A percentile compares a stretch with the other conserved stretches of the same genome.
Conservation (phyloP, 2,797 vertebrate species). For the Chromis chromis region DNA sequence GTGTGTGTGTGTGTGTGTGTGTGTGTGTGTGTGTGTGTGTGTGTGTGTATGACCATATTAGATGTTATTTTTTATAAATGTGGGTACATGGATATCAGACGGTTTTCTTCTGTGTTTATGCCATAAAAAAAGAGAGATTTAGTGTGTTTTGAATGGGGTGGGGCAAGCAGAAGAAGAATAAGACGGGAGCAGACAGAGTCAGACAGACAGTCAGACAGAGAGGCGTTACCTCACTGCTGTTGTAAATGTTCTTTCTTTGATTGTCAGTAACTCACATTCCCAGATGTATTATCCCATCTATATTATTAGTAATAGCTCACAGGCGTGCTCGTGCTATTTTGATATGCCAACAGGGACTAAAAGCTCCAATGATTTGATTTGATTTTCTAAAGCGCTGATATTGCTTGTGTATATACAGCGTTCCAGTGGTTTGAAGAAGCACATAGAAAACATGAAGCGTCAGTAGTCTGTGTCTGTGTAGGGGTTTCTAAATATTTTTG, state of each 20-base stretch:
- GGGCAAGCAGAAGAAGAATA: constrained; percentile 17
- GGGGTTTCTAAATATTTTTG: not conserved
- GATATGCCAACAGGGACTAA: constrained; percentile 26
- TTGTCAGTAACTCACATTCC: constrained; percentile 44
- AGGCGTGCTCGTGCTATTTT: constrained; percentile 34
- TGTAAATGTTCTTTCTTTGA: constrained; percentile 44
- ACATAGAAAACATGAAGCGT: not conserved
- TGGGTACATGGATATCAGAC: not conserved
- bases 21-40: too few relatives aligned
- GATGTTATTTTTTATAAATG: not conserved
- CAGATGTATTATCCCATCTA: constrained; percentile 42
- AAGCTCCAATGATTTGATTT: constrained; percentile 28
- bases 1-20: too few relatives aligned
- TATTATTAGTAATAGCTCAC: constrained; percentile 55
- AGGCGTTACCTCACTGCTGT: constrained; percentile 49
- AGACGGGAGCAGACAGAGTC: constrained; percentile 37
- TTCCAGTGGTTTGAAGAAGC: constrained; percentile 1
- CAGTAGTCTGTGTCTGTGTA: not conserved
- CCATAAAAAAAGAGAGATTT: not conserved
- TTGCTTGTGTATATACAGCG: constrained; percentile 13
- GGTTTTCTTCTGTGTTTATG: constrained; percentile 7
- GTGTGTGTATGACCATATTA: too few relatives aligned
- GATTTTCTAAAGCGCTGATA: constrained; percentile 8
- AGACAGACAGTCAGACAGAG: constrained; percentile 47
- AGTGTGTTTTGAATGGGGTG: constrained; percentile 19